Base-by-base conservation (phyloP, 2,888 invertebrate species). In the Aricia artaxerxes region DNA sequence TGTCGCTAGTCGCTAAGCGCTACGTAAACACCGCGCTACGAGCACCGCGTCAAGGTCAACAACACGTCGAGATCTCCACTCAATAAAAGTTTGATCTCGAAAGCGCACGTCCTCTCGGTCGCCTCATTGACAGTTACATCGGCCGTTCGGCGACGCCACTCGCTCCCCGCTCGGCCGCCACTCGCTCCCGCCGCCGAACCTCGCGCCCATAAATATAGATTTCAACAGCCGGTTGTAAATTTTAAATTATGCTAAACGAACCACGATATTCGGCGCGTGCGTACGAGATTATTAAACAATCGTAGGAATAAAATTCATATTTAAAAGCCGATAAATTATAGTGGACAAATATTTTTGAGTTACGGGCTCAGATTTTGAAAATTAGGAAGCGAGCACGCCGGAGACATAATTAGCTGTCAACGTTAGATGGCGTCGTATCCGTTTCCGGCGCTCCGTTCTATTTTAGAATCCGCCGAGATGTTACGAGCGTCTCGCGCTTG, bases 371-470 rank as follows among this genome's bases (percentile, higher is more conserved):
- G 85, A 86, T 86, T 87, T 85, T 86, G 84, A 89, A 91, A 92
- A 93, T 93, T 91, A 87, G 88, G 88, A 88, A 92, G 92, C 92
- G 76, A 53, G 53, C 76, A 57, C 90, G 89, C 89, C 89, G 87
- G 88, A 90, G 89, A 91, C 90, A 91, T 92, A 93, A 94, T 93
- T 92, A 93, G 91, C 94, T 93, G 94, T 94, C 94, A 93, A 89
- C 94, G 86, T 88, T 87, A 89, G 87, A 88, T 86, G 87, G 86
- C 89, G 88, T 85, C 88, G 91, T 93, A 91, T 94, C 94, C 94
- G 93, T 87, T 94, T 94, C 93, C 94, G 90, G 88, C 87, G 88
- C 84, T 86, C 85, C 85, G 90, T 92, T 93, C 93, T 94, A 94
- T 94, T 94, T 93, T 88, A 88, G 90, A 93, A 92, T 92, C 90